Evolutionary conservation across 2,888 invertebrate species (phyloP), one percentile per base, ranked within the genome.

Genomic region (Cryptops parisi): DNA sequence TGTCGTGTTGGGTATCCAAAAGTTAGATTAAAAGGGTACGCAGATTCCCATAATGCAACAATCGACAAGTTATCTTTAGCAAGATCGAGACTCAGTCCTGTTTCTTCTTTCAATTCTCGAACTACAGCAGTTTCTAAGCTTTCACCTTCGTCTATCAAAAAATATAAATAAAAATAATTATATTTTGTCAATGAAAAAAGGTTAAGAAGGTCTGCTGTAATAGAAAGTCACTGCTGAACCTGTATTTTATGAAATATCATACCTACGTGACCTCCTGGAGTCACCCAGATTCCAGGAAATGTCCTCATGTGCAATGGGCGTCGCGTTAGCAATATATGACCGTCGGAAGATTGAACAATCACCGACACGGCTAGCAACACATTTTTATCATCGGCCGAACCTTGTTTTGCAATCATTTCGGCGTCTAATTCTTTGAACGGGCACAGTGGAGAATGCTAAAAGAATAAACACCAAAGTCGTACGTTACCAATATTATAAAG

Each of bases 261-360:
- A 52, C 52, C 52, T 21, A 52, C 44, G 21, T 52, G 52, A 5
- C 52, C 52, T 9, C 52, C 52, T 1, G 52, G 52, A 26, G 45
- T 26, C 5, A 52, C 52, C 52, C 52, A 52, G 4, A 6, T 6
- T 9, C 52, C 52, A 2, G 52, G 52, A 33, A 26, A 52, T 19
- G 52, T 52, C 19, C 52, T 43, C 52, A 52, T 52, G 33, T 52
- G 52, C 24, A 21, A 12, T 2, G 52, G 52, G 23, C 52, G 26
- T 52, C 44, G 25, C 4, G 26, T 45, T 27, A 52, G 23, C 17
- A 52, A 24, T 19, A 52, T 19, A 27, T 21, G 45, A 22, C 39
- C 33, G 21, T 52, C 52, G 21, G 17, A 26, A 24, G 44, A 44
- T 33, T 26, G 27, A 5, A 52, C 21, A 22, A 52, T 15, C 9